These are phyloP conservation scores for Catostylus mosaicus DNA, from an alignment of 30 jellyfish, hydroid and myxozoan species.

Conservation along the genomic window DNA sequence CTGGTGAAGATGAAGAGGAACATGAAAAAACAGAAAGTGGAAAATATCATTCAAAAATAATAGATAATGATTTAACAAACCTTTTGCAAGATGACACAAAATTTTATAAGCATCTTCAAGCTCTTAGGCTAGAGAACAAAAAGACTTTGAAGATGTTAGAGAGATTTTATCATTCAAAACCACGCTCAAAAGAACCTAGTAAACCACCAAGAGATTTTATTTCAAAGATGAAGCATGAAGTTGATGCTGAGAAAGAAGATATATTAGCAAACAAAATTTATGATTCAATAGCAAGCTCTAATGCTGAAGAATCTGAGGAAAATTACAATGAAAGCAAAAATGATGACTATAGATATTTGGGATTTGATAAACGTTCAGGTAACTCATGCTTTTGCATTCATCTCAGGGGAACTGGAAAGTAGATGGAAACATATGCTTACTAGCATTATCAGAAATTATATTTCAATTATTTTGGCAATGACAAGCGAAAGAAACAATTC, in stretches of 20 bases:
- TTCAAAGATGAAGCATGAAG: conserved; percentile 31
- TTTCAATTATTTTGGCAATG: too few relatives aligned
- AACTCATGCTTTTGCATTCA: not conserved
- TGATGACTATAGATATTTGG: not conserved
- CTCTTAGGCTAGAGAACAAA: conserved; percentile 80
- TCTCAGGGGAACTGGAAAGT: too few relatives aligned
- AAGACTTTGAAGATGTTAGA: conserved; percentile 81
- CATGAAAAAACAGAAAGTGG: not conserved
- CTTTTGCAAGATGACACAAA: conserved; percentile 79
- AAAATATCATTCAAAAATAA: not conserved
- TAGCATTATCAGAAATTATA: too few relatives aligned
- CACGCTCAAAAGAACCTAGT: not conserved
- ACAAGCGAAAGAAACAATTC: too few relatives aligned
- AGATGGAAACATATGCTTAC: too few relatives aligned
- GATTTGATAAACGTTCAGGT: not conserved
- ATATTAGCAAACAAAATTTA: conserved; percentile 8
- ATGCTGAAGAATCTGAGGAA: not conserved
- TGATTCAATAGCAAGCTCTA: conserved; percentile 19
- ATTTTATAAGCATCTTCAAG: conserved; percentile 78
- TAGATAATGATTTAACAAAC: conserved; percentile 49
- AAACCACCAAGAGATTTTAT: conserved; percentile 7
- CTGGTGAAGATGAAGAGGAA: not conserved
- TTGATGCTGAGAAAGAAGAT: conserved; percentile 9
- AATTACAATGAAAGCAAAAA: not conserved
- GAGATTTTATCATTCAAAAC: conserved; percentile 47